Evolutionary conservation across 2,113 vertebrate genomes (phyloP).

Genomic region (Aspidoscelis tigris): DNA sequence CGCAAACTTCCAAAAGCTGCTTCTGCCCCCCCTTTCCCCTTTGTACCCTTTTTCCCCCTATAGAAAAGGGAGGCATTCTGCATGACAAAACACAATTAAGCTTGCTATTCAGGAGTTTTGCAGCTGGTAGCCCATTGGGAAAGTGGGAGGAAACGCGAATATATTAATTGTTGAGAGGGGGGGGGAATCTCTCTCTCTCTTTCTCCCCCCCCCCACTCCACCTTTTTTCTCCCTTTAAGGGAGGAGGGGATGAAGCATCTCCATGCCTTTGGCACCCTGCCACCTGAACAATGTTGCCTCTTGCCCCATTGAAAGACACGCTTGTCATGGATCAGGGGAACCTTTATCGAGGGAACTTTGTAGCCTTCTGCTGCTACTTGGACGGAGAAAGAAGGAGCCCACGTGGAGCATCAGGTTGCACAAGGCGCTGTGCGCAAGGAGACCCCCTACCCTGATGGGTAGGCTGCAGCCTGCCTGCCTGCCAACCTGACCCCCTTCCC

Average conservation of each 20-base stretch:
- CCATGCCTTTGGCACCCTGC: constrained; percentile 63
- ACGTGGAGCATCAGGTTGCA: constrained; percentile 46
- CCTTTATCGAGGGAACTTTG: constrained; percentile 18
- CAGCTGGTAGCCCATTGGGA: constrained; percentile 94
- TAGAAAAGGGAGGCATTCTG: constrained; percentile 89
- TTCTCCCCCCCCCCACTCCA: background rate
- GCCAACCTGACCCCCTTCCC: background rate
- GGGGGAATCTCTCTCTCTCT: constrained; percentile 69
- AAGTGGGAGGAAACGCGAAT: constrained; percentile 86
- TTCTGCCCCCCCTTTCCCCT: background rate
- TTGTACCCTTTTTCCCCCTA: constrained; percentile 62
- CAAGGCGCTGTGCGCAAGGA: constrained; percentile 32
- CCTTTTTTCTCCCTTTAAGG: background rate
- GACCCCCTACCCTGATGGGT: background rate
- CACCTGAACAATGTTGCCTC: constrained; percentile 57
- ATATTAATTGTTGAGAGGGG: constrained; percentile 77
- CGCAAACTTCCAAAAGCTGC: constrained; percentile 76
- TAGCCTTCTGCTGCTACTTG: background rate
- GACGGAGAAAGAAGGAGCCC: constrained; percentile 43
- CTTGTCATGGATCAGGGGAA: constrained; percentile 40
- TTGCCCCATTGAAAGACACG: constrained; percentile 45
- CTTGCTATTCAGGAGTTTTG: constrained; percentile 88
- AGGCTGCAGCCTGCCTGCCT: background rate
- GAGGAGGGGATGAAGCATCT: constrained; percentile 47
- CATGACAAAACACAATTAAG: constrained; percentile 99